Evolutionary conservation across 2,888 invertebrate genomes (phyloP).

Genomic region (Brenthis daphne): DNA sequence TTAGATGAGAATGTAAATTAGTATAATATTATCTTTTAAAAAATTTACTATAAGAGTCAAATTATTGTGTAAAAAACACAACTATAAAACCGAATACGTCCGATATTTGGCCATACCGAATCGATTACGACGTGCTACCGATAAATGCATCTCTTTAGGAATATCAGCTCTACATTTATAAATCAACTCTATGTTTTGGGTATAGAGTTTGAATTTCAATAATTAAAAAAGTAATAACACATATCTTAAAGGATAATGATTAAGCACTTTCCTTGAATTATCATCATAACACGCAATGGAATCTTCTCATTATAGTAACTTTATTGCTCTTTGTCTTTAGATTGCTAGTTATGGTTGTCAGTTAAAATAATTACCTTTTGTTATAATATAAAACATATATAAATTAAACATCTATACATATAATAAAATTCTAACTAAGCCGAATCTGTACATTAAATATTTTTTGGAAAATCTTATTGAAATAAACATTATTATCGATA

Average conservation of each 20-base stretch:
- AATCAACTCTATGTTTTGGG: constrained; percentile 9
- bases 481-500: no score
- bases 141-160: constrained; percentile 37
- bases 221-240: constrained; percentile 43
- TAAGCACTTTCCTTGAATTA: constrained; percentile 44
- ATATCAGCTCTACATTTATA: constrained; percentile 3
- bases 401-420: no score
- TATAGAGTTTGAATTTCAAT: constrained; percentile 19
- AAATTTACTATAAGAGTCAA: constrained; percentile 25
- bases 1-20: not conserved
- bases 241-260: constrained; percentile 53
- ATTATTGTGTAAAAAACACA: constrained; percentile 31
- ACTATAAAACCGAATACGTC: constrained; percentile 30
- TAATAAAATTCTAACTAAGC: no score
- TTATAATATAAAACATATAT: no score
- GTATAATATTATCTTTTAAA: constrained; percentile 15
- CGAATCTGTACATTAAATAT: no score
- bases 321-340: constrained; percentile 31
- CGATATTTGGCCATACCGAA: constrained; percentile 51
- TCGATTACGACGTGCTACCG: constrained; percentile 68
- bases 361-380: no score
- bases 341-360: constrained; percentile 9
- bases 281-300: constrained; percentile 45
- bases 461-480: no score
- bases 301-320: constrained; percentile 45